Percentiles rank a stretch among this genome's conserved stretches.
These are phyloP conservation scores for Trichonephila clavipes DNA, from an alignment of 1,140 invertebrate species.

Conservation along the genomic window DNA sequence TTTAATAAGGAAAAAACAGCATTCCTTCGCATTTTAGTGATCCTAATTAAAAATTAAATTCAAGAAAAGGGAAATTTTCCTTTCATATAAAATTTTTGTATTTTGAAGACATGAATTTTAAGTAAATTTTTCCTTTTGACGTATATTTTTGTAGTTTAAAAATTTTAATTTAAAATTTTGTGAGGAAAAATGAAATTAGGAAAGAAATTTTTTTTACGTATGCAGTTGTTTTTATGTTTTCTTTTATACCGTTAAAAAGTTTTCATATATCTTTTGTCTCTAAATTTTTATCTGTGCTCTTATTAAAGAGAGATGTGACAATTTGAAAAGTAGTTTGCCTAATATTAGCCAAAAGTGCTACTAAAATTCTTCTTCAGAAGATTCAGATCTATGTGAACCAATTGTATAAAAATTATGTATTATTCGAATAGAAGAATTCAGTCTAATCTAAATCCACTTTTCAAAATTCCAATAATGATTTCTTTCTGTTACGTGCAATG, in stretches of 20 bases:
- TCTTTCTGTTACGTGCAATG: not conserved
- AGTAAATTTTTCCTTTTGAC: no score
- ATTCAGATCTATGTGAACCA: constrained; percentile 7
- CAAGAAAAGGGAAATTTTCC: no score
- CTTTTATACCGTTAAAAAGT: not conserved
- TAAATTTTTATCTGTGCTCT: constrained; percentile 25
- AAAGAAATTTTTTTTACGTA: no score
- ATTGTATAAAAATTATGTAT: not conserved
- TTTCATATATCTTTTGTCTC: not conserved
- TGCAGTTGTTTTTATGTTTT: no score
- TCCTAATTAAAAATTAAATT: no score
- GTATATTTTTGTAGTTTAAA: no score
- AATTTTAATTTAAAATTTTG: no score
- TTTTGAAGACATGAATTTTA: no score
- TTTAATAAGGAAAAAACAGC: no score
- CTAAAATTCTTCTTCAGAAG: not conserved
- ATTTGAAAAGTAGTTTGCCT: not conserved
- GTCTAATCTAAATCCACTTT: not conserved
- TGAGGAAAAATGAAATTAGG: no score
- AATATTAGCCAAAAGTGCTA: constrained; percentile 10
- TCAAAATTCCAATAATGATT: not conserved
- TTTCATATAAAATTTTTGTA: no score
- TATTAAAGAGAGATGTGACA: constrained; percentile 21
- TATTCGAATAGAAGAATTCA: not conserved
- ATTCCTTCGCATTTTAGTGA: no score